These are phyloP conservation scores for Menidia menidia DNA, from an alignment of 2,797 vertebrate species.

Conservation along the genomic window DNA sequence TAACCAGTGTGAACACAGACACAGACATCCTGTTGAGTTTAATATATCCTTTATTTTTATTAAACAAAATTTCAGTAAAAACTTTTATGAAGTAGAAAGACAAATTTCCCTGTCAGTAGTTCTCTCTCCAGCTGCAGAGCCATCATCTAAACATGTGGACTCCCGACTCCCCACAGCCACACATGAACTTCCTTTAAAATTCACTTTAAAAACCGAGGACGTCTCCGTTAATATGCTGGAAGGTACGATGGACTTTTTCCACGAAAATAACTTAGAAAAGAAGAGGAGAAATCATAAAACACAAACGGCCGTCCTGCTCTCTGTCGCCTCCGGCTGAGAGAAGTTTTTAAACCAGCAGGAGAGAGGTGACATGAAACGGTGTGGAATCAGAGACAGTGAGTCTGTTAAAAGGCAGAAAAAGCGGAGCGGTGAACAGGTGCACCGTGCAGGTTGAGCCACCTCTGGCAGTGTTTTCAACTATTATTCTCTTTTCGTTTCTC, in stretches of 20 bases:
- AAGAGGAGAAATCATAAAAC: constrained; percentile 29
- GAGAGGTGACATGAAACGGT: constrained; percentile 37
- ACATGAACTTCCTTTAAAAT: constrained; percentile 15
- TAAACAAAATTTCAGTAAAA: constrained; percentile 84
- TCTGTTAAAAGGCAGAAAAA: constrained; percentile 64
- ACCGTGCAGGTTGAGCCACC: constrained; percentile 60
- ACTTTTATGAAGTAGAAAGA: constrained; percentile 81
- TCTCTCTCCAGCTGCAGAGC: constrained; percentile 60
- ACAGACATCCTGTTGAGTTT: constrained; percentile 39
- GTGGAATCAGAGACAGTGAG: constrained; percentile 48
- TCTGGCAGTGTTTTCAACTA: constrained; percentile 75
- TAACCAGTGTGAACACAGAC: constrained; percentile 10
- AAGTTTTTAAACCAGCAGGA: constrained; percentile 15
- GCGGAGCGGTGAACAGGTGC: constrained; percentile 59
- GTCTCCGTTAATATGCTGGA: constrained; percentile 42
- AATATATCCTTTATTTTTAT: constrained; percentile 82
- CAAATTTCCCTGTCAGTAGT: constrained; percentile 82
- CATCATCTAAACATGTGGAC: constrained; percentile 24
- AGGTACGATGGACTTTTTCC: constrained; percentile 20
- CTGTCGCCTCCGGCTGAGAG: constrained; percentile 38
- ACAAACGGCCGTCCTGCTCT: constrained; percentile 13
- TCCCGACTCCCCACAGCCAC: constrained; percentile 23
- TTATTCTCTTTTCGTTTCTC: constrained; percentile 38
- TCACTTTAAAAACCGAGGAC: constrained; percentile 41
- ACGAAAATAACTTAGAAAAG: constrained; percentile 60